Conservation (phyloP, 2,113 vertebrate genomes). For the Mirounga angustirostris region DNA sequence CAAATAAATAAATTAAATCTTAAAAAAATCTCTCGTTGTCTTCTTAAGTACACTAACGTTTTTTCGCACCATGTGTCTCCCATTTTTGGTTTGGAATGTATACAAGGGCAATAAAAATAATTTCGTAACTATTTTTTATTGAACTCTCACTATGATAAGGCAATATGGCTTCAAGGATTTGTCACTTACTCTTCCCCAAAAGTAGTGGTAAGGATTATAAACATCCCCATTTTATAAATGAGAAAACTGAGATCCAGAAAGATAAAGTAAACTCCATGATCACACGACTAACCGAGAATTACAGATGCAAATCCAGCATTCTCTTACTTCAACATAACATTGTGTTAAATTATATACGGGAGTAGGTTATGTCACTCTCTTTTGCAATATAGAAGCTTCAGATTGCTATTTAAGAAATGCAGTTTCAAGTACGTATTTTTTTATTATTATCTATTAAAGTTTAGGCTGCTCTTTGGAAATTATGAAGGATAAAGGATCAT, state of each 20-base stretch:
- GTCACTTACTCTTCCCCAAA: constrained; percentile 36
- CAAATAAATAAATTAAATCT: too few species aligned
- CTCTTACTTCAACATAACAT: neutral
- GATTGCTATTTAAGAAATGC: constrained; percentile 34
- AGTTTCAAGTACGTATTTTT: constrained; percentile 41
- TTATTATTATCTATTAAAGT: constrained; percentile 22
- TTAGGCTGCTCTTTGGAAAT: constrained; percentile 40
- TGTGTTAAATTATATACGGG: constrained; percentile 45
- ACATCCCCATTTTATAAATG: neutral
- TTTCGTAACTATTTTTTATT: neutral
- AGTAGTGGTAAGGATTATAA: neutral
- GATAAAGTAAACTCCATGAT: neutral
- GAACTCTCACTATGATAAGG: neutral
- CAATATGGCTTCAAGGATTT: neutral
- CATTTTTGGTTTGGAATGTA: constrained; percentile 29
- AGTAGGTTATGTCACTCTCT: neutral
- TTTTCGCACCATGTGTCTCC: neutral
- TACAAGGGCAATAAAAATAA: neutral
- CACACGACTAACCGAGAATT: neutral
- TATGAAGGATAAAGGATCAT: neutral
- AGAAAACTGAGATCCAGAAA: constrained; percentile 51
- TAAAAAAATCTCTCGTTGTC: neutral
- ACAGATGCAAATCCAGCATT: neutral
- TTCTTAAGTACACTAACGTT: neutral
- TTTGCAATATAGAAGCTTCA: neutral